These are phyloP conservation scores for Cyprichromis sp. DNA, from an alignment of 2,113 vertebrate species.

Conservation along the genomic window DNA sequence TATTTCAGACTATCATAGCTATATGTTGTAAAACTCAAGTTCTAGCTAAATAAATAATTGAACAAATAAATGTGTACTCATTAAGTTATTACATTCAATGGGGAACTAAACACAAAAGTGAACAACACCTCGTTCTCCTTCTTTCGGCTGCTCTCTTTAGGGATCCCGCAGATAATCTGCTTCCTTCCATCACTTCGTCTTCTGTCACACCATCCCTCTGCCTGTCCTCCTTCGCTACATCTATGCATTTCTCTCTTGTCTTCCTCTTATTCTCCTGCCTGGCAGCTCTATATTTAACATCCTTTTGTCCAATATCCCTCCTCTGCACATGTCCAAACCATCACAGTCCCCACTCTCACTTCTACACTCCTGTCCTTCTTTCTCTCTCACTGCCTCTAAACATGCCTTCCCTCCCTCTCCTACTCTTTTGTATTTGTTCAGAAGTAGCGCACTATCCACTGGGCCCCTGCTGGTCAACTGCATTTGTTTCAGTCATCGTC, in stretches of 20 bases:
- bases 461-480: not conserved
- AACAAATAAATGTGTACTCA: not conserved
- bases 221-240: not conserved
- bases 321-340: not conserved
- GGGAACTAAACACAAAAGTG: not conserved
- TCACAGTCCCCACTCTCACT: not conserved
- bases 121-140: not conserved
- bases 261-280: not conserved
- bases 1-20: not conserved
- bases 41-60: not conserved
- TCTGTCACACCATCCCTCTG: not conserved
- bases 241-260: not conserved
- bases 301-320: not conserved
- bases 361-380: not conserved
- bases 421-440: not conserved
- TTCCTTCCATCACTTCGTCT: not conserved
- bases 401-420: not conserved
- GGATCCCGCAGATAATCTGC: not conserved
- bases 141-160: not conserved
- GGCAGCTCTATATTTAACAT: not conserved
- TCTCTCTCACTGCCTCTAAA: not conserved
- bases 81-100: not conserved
- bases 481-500: not conserved
- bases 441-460: not conserved
- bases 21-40: not conserved